Evolutionary conservation across 2,797 vertebrate species (phyloP), one percentile per base, ranked within the genome.

Genomic region (Bufotes viridis): DNA sequence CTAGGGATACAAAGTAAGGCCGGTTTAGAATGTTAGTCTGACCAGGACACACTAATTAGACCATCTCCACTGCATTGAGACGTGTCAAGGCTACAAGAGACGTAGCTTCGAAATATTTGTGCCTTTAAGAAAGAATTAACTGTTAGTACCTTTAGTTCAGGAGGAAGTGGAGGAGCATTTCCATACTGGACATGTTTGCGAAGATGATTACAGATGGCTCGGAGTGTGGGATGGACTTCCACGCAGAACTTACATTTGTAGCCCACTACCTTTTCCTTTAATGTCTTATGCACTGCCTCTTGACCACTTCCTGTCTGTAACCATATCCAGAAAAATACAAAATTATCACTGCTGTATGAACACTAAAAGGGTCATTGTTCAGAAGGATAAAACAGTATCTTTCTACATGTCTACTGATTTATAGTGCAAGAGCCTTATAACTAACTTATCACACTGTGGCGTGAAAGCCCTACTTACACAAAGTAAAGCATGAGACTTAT

Each of bases 201-300:
- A 60, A 99, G 97, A 91, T 99, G 98, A 93, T 99, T 99, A 93
- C 97, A 99, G 94, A 99, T 99, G 90, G 98, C 98, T 91, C 98
- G 94, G 79, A 99, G 97, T 22, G 97, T 99, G 55, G 97, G 96
- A 91, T 99, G 98, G 90, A 99, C 96, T 93, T 99, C 98, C 85
- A 97, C 94, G 0, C 98, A 99, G 94, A 99, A 99, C 91, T 99
- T 99, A 93, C 98, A 99, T 87, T 97, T 96, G 95, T 98, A 99
- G 91, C 98, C 98, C 87, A 99, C 94, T 81, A 95, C 95, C 90
- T 95, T 94, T 91, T 96, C 95, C 90, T 96, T 96, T 88, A 94
- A 22, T 78, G 8, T 92, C 89, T 96, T 96, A 89, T 93, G 92
- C 92, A 94, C 91, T 84, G 94, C 84, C 61, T 79, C 88, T 87